phyloP scores from a whole-genome alignment of 2,888 invertebrate species.

The Pyrrhosoma nymphula region DNA sequence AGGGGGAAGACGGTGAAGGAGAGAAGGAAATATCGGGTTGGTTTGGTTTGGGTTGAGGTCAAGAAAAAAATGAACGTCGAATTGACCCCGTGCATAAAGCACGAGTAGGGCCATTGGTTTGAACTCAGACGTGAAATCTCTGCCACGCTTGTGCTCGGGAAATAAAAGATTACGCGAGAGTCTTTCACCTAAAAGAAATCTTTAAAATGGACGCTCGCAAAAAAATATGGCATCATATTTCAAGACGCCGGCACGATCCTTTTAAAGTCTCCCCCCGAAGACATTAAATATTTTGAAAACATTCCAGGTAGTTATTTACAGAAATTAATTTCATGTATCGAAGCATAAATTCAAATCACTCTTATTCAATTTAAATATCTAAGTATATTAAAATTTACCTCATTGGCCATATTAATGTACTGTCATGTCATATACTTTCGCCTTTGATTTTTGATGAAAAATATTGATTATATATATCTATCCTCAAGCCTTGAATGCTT shows the following conservation, averaged over 20 bases:
- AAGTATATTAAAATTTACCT: too few relatives aligned
- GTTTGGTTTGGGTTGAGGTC: background rate
- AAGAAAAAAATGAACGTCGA: background rate
- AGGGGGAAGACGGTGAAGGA: background rate
- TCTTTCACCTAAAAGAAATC: background rate
- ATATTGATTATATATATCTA: too few relatives aligned
- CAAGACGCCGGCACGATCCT: background rate
- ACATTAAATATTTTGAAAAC: background rate
- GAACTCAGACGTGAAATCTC: background rate
- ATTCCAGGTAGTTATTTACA: background rate
- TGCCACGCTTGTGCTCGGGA: background rate
- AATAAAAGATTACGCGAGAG: background rate
- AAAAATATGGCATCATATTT: background rate
- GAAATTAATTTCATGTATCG: too few relatives aligned
- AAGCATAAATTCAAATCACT: too few relatives aligned
- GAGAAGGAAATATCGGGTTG: background rate
- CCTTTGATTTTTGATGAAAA: too few relatives aligned
- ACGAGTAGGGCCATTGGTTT: background rate
- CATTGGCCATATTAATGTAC: too few relatives aligned
- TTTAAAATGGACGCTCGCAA: background rate
- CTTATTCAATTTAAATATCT: too few relatives aligned
- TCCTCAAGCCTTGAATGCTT: too few relatives aligned
- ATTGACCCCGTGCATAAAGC: slow-evolving; percentile 17
- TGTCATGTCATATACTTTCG: too few relatives aligned
- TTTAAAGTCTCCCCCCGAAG: background rate